Base-by-base conservation (phyloP, 1,140 invertebrate species). In the Pollicipes pollicipes region DNA sequence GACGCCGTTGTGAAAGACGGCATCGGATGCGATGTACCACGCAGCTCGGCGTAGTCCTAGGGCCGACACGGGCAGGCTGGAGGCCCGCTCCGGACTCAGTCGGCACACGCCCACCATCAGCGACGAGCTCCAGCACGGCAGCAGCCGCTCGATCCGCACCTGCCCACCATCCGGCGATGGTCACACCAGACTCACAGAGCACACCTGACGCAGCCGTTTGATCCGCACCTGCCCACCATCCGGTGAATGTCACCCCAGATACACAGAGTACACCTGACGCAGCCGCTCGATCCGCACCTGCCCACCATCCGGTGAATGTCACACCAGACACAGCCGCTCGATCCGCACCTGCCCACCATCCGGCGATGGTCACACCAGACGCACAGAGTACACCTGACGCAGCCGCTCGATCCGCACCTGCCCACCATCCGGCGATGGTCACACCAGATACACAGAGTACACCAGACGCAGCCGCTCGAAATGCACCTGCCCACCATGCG, bases 41-140 rank as follows among this genome's bases (percentile, higher is more conserved):
- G 87, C 86, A 58, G 87, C 84, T 72, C 86, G 86, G 77, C 88
- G 90, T 64, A 90, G 84, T 30, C 85, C 84, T 16, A 91, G 79
- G 26, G 89, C 86, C 45, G 88, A 88, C 3, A 86, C 80, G 29
- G 90, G 89, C 70, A 90, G 75, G 71, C 78, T 83, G 45, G 73
- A 86, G 86, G 77, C 88, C 90, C 66, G 90, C 79, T n/a, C 89
- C 86, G 58, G 88, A 88, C 3, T 86, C 80, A 29, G 90, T 89
- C 70, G 90, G 75, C 71, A 78, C 83, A 91, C 83, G 4, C 91
- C 91, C 71, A 91, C 82, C 70, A 88, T 83, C 3, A 93, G 78
- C 1, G 88, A 90, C 0, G 89, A 90, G 64, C 87, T 88, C 90
- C 90, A 93, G 69, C 85, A 83, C 67, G 84, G 79, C 76, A 90